A percentile compares a stretch with the other conserved stretches of the same genome.
Conservation (phyloP, 2,797 vertebrate genomes). For the Enteromius viviparus region DNA sequence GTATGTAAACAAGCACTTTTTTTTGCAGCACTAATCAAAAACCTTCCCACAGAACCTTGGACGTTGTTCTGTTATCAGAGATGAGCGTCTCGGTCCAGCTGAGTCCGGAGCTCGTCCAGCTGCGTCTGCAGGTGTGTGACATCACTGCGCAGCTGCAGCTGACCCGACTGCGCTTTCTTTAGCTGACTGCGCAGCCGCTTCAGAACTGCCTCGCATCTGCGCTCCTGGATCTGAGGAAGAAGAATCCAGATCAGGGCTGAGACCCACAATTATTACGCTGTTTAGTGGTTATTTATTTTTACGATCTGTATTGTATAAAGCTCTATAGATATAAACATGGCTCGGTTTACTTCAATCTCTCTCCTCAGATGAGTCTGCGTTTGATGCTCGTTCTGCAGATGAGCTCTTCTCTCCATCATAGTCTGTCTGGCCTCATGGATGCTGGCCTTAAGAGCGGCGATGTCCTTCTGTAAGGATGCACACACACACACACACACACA, state of each 20-base stretch:
- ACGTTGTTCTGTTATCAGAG: neutral
- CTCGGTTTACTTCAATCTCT: conserved; percentile 70
- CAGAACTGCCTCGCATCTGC: conserved; percentile 84
- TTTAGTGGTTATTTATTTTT: neutral
- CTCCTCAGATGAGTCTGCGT: conserved; percentile 69
- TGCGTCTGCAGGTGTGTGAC: conserved; percentile 80
- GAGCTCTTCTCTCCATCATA: conserved; percentile 56
- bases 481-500: no score
- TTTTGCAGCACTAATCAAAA: neutral
- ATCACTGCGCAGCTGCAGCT: conserved; percentile 79
- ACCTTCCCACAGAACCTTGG: neutral
- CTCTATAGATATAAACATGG: neutral
- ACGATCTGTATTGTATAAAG: neutral
- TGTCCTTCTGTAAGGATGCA: conserved; percentile 64
- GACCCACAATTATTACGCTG: neutral
- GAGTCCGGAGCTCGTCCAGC: conserved; percentile 74
- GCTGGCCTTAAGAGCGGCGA: conserved; percentile 60
- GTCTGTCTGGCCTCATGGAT: conserved; percentile 54
- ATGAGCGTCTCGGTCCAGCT: conserved; percentile 57
- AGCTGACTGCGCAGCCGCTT: conserved; percentile 87
- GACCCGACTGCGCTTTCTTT: conserved; percentile 79
- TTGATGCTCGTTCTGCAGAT: conserved; percentile 62
- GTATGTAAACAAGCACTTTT: no score
- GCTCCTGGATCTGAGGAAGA: conserved; percentile 85
- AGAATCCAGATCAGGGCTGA: neutral